Conservation (phyloP, 1,140 invertebrate genomes). For the Hylaeus volcanicus region DNA sequence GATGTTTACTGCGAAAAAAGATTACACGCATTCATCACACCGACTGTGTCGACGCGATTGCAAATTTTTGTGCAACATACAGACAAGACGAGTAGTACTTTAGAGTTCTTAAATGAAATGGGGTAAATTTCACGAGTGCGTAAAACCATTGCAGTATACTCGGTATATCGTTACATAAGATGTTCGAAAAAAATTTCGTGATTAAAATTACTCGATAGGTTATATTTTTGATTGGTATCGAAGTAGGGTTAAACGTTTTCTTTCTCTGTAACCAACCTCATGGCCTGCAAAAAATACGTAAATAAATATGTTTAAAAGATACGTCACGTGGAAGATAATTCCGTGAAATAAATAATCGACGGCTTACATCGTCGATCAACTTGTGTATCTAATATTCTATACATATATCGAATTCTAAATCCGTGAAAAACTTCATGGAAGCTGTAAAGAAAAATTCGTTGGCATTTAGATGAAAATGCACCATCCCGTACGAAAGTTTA, state of each 20-base stretch:
- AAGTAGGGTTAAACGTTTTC: not conserved
- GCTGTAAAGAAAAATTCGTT: not conserved
- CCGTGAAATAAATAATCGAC: slow-evolving; percentile 1
- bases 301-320: not conserved
- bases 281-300: slow-evolving; percentile 17
- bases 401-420: slow-evolving; percentile 6
- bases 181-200: not conserved
- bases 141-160: slow-evolving; percentile 3
- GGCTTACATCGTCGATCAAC: not conserved
- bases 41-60: not conserved
- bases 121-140: not conserved
- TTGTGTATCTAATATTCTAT: slow-evolving; percentile 1
- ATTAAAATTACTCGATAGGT: not conserved
- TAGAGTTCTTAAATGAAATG: not conserved
- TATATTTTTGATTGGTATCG: not conserved
- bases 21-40: not conserved
- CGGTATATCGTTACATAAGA: slow-evolving; percentile 14
- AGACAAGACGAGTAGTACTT: not conserved
- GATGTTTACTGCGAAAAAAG: not conserved
- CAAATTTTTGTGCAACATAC: slow-evolving; percentile 26
- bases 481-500: not conserved
- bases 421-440: not conserved
- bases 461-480: not conserved
- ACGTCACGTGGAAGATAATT: not conserved
- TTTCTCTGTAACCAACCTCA: slow-evolving; percentile 29